Base-by-base conservation (phyloP, 2,888 invertebrate species). In the Cosmopolites sordidus region DNA sequence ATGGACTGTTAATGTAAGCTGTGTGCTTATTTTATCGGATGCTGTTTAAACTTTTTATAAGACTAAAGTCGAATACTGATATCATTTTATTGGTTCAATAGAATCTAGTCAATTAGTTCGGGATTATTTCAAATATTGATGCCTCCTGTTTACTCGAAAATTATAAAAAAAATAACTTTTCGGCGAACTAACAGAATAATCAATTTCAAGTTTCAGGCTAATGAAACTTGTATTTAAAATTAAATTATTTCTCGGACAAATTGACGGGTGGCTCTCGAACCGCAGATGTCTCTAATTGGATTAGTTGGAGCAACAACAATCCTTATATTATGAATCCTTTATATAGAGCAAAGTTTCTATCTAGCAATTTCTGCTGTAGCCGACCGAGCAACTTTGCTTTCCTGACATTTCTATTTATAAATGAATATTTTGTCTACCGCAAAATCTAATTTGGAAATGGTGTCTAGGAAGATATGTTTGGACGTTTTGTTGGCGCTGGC, bases 211-310 rank as follows among this genome's bases (percentile, higher is more conserved):
- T 15, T 40, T 16, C 40, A 8, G n/a, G 4, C 40, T 16, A 40
- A 16, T 16, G 40, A 11, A 40, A 16, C 40, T 11, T 15, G 16
- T 40, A 22, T 40, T 15, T 14, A 14, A 40, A 40, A 40, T 49
- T 43, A 54, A 42, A 27, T 47, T 51, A 44, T 43, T 41, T 16
- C n/a, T 39, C 38, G 50, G 54, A 50, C 50, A 54, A 54, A 50
- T 54, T 50, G 50, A 50, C 47, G 43, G 50, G 41, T 48, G 30
- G 42, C 42, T 47, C 49, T 39, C 16, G 17, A 46, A 47, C 50
- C 54, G 47, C 54, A 54, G 54, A 50, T 47, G 54, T 42, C 54
- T 50, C 29, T 50, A 54, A 54, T 50, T 50, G 50, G 54, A 50
- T 54, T 50, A 54, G 47, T 51, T 54, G 38, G 45, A 16, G 16